Percentiles rank a stretch among this genome's conserved stretches.
Evolutionary conservation across 1,140 invertebrate species (phyloP).

Genomic region (Charaxes varanes): DNA sequence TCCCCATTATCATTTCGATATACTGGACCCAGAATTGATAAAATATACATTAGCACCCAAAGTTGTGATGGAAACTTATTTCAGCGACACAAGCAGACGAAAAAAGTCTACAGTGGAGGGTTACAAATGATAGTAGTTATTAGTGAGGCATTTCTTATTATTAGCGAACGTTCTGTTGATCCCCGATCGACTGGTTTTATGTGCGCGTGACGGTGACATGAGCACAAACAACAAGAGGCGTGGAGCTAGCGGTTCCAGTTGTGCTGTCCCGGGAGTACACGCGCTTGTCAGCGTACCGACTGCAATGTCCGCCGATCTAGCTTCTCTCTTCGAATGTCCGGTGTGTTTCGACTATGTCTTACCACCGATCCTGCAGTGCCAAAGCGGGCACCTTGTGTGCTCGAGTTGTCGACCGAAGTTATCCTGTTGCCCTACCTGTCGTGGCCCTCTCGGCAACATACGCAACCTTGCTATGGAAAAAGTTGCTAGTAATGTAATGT

Average conservation of each 20-base stretch:
- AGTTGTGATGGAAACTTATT: conserved; percentile 64
- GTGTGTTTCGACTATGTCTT: conserved; percentile 99
- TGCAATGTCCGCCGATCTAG: conserved; percentile 88
- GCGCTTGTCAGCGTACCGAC: conserved; percentile 67
- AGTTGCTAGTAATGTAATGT: conserved; percentile 97
- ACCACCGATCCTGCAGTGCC: conserved; percentile 94
- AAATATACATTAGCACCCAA: conserved; percentile 38
- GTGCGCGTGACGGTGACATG: conserved; percentile 66
- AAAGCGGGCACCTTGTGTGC: conserved; percentile 93
- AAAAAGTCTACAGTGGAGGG: conserved; percentile 55
- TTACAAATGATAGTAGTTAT: conserved; percentile 55
- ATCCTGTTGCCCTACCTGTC: conserved; percentile 97
- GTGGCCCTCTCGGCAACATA: conserved; percentile 97
- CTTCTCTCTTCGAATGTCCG: conserved; percentile 98
- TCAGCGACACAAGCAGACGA: conserved; percentile 41
- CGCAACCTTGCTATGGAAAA: conserved; percentile 99
- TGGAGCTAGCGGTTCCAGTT: conserved; percentile 69
- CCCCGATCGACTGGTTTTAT: conserved; percentile 48
- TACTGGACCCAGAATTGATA: conserved; percentile 25
- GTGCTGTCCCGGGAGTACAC: conserved; percentile 63
- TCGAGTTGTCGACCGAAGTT: conserved; percentile 97
- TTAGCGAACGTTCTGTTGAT: conserved; percentile 29
- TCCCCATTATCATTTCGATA: conserved; percentile 12
- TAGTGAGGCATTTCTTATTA: conserved; percentile 12
- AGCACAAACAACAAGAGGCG: conserved; percentile 69